Percentiles rank a stretch among this genome's conserved stretches.
These are phyloP conservation scores for Epinephelus lanceolatus DNA, from an alignment of 2,113 vertebrate species.

Conservation along the genomic window DNA sequence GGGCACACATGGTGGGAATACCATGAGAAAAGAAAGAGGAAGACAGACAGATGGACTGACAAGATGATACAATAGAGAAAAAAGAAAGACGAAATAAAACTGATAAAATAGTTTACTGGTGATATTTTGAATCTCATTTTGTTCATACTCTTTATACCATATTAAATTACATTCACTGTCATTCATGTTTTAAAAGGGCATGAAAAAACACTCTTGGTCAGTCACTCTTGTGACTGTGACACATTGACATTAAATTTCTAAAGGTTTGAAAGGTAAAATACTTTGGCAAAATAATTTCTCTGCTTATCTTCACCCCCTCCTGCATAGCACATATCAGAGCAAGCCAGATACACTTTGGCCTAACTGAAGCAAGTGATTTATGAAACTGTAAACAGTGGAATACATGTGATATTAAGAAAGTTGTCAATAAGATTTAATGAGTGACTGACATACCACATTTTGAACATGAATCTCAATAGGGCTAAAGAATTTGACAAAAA, in stretches of 20 bases:
- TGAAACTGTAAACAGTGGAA: background rate
- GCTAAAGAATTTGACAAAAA: background rate
- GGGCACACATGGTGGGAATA: conserved; percentile 5
- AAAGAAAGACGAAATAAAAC: background rate
- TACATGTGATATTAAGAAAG: background rate
- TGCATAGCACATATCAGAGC: background rate
- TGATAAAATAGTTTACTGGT: background rate
- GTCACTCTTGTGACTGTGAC: background rate
- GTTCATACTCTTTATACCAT: too few relatives aligned
- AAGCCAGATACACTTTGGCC: background rate
- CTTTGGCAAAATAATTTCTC: background rate
- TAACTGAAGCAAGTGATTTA: background rate
- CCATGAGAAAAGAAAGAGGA: background rate
- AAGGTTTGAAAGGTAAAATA: too few relatives aligned
- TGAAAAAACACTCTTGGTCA: too few relatives aligned
- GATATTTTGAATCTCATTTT: too few relatives aligned
- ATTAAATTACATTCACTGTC: background rate
- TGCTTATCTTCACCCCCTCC: background rate
- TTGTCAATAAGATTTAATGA: background rate
- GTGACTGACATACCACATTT: background rate
- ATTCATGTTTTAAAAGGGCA: too few relatives aligned
- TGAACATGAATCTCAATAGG: background rate
- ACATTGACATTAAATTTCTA: background rate
- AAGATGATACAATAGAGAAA: background rate
- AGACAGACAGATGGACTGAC: background rate